phyloP scores from a whole-genome alignment of 2,113 vertebrate genomes.

The Hoplias malabaricus region DNA sequence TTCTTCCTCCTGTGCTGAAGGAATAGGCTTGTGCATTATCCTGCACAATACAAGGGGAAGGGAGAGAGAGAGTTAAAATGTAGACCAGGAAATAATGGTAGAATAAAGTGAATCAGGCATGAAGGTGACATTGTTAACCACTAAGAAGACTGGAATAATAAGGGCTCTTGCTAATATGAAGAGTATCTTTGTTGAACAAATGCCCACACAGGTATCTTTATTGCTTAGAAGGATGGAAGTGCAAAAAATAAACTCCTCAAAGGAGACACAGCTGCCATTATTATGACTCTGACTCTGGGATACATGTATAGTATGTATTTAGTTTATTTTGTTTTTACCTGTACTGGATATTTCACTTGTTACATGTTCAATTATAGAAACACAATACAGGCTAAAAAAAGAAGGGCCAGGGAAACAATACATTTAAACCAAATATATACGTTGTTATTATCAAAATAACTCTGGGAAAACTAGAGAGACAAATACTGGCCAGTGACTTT shows the following conservation, averaged over 20 bases:
- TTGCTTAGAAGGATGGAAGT: not conserved
- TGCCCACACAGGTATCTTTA: not conserved
- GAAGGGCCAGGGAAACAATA: not conserved
- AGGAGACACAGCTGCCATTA: too few relatives aligned
- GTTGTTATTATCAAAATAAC: too few relatives aligned
- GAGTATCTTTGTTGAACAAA: not conserved
- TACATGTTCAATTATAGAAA: not conserved
- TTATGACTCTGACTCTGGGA: too few relatives aligned
- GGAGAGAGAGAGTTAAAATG: not conserved
- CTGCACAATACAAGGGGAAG: slow-evolving; percentile 61
- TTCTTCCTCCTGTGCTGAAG: slow-evolving; percentile 85
- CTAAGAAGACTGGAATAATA: not conserved
- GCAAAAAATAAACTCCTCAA: not conserved
- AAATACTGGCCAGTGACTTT: not conserved
- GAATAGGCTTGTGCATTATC: slow-evolving; percentile 88
- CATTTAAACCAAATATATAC: too few relatives aligned
- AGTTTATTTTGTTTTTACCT: too few relatives aligned
- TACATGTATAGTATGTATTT: too few relatives aligned
- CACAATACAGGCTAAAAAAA: not conserved
- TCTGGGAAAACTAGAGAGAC: not conserved
- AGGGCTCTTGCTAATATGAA: not conserved
- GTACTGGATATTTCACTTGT: not conserved
- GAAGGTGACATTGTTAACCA: not conserved
- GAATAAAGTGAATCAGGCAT: not conserved
- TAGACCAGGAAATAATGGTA: not conserved